Evolutionary conservation across 1,140 invertebrate genomes (phyloP).

Genomic region (Elymnias hypermnestra): DNA sequence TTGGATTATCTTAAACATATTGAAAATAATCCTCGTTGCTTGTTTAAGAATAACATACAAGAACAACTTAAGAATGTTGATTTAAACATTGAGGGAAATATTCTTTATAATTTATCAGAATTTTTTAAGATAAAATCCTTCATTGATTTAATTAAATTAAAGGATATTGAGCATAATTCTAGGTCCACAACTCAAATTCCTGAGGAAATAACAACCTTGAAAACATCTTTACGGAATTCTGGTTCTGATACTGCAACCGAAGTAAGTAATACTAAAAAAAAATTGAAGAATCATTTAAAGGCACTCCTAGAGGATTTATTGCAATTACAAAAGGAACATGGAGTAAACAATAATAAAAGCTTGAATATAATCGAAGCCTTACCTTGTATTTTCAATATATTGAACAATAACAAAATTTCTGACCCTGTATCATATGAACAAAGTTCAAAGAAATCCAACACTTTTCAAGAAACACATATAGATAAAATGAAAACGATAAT

Average conservation of each 20-base stretch:
- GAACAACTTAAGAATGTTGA: constrained; percentile 9
- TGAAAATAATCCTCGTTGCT: constrained; percentile 42
- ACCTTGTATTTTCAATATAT: constrained; percentile 54
- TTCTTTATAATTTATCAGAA: constrained; percentile 54
- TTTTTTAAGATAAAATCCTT: constrained; percentile 59
- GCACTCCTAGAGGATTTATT: constrained; percentile 48
- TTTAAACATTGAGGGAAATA: constrained; percentile 38
- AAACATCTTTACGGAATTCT: not conserved
- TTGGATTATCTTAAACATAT: constrained; percentile 54
- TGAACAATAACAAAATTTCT: constrained; percentile 30
- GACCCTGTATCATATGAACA: too few relatives aligned
- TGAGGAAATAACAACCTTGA: constrained; percentile 7
- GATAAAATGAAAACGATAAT: constrained; percentile 44
- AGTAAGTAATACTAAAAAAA: constrained; percentile 38
- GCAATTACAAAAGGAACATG: constrained; percentile 43
- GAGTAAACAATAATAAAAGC: constrained; percentile 25
- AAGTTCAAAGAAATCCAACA: constrained; percentile 12
- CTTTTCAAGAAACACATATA: constrained; percentile 7
- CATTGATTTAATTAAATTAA: constrained; percentile 37
- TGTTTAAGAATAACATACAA: constrained; percentile 25
- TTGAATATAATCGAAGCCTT: constrained; percentile 42
- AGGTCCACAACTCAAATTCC: constrained; percentile 11
- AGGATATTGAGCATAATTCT: constrained; percentile 17
- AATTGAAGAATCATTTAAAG: constrained; percentile 51
- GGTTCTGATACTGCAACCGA: constrained; percentile 12